Evolutionary conservation across 2,888 invertebrate genomes (phyloP), one percentile per base, ranked within the genome.

Genomic region (Magallana nippona): DNA sequence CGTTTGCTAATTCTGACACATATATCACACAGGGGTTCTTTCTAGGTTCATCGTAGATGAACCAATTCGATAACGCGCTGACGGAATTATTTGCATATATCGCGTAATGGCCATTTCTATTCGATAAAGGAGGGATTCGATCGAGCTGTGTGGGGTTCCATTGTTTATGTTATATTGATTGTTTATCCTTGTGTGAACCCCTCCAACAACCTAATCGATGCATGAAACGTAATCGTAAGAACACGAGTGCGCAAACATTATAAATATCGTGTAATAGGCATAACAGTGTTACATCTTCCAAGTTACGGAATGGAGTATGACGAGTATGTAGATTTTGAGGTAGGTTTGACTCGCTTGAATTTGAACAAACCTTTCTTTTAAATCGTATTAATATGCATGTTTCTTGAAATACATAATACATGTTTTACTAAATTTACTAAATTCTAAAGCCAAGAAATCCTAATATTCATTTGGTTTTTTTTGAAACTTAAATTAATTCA

Each of bases 1-100:
- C 32, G 71, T 22, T 71, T 71, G 71, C 22, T 71, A 71, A 71
- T 71, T 71, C 71, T 71, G 71, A 71, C 71, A 71, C 71, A 71
- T 71, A 71, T 19, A 22, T 27, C 10, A 60, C 19, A 60, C 15
- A 22, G 71, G 71, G 27, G 22, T 13, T 27, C 15, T 27, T 44
- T 44, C 44, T 13, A 13, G 71, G 71, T 71, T 71, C 71, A 27
- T 27, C 32, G 10, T 13, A 22, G 32, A 71, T 71, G 71, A 71
- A 71, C 71, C 71, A 71, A 27, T 71, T 71, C 71, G 71, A 71
- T 71, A 32, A 32, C 44, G 19, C 1, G 32, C 71, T 71, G 71
- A 71, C 15, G 27, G 27, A 13, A 71, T 71, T 27, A 71, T 71
- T 71, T 71, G 71, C 71, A 71, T 71, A 27, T 22, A 71, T 71